A percentile compares a stretch with the other conserved stretches of the same genome.
These are phyloP conservation scores for Coilia nasus DNA, from an alignment of 2,797 vertebrate genomes.

Conservation along the genomic window DNA sequence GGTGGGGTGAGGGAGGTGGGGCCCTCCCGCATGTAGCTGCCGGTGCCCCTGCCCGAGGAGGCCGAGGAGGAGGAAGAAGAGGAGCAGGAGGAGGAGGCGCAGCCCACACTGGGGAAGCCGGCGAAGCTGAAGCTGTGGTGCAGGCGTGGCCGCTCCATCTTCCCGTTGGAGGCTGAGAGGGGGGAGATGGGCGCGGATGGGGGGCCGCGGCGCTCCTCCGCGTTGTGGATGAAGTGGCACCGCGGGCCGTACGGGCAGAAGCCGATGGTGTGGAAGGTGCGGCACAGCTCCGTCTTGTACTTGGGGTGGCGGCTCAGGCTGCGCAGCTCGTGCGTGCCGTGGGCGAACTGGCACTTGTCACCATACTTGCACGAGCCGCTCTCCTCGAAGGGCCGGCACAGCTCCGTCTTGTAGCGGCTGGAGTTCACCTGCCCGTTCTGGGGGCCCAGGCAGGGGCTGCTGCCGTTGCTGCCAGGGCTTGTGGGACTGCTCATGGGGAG, in stretches of 20 bases:
- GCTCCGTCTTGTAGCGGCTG: slow-evolving; percentile 93
- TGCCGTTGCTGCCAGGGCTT: neutral
- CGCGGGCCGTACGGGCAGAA: slow-evolving; percentile 92
- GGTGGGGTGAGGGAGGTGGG: slow-evolving; percentile 95
- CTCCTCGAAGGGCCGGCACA: slow-evolving; percentile 92
- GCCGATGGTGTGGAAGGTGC: slow-evolving; percentile 96
- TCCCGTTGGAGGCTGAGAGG: slow-evolving; percentile 72
- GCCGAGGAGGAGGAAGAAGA: neutral
- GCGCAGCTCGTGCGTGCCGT: slow-evolving; percentile 90
- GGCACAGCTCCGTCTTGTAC: slow-evolving; percentile 94
- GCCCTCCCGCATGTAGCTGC: slow-evolving; percentile 85
- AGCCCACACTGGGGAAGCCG: slow-evolving; percentile 84
- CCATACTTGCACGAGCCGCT: slow-evolving; percentile 91
- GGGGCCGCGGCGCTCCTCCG: slow-evolving; percentile 87
- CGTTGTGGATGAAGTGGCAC: slow-evolving; percentile 95
- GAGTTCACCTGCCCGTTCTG: slow-evolving; percentile 87
- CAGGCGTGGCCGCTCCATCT: slow-evolving; percentile 87
- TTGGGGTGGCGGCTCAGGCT: slow-evolving; percentile 91
- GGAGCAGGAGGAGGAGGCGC: slow-evolving; percentile 51
- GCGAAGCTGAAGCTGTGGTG: slow-evolving; percentile 98
- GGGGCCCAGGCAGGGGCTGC: slow-evolving; percentile 46
- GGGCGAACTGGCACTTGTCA: slow-evolving; percentile 93
- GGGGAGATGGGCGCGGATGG: slow-evolving; percentile 69
- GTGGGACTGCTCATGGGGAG: neutral
- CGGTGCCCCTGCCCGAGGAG: slow-evolving; percentile 57